Evolutionary conservation across 2,888 invertebrate species (phyloP).

Genomic region (Drosophila ustulata): DNA sequence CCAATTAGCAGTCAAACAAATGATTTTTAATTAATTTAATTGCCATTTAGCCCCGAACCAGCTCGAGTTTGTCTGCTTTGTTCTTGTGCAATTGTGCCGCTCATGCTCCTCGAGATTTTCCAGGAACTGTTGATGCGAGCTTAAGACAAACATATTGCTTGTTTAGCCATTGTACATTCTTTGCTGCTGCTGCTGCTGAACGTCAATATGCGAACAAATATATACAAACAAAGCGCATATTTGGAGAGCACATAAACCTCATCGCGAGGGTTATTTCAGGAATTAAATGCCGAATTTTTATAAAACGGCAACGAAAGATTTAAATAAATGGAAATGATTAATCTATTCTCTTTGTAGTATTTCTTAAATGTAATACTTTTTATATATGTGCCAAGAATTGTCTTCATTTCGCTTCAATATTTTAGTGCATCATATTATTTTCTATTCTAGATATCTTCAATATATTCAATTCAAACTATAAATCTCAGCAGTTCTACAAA

Average conservation of each 20-base stretch:
- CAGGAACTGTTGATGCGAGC: constrained; percentile 34
- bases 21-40: constrained; percentile 74
- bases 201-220: constrained; percentile 29
- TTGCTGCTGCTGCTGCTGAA: constrained; percentile 9
- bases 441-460: too few relatives aligned
- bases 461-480: too few relatives aligned
- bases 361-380: too few relatives aligned
- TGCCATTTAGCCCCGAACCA: constrained; percentile 26
- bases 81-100: constrained; percentile 4
- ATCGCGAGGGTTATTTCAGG: constrained; percentile 1
- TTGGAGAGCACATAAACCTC: neutral
- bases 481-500: too few relatives aligned
- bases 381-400: too few relatives aligned
- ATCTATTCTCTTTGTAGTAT: too few relatives aligned
- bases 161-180: constrained; percentile 42
- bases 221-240: constrained; percentile 3
- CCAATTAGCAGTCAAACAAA: constrained; percentile 61
- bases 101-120: neutral
- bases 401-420: too few relatives aligned
- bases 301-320: too few relatives aligned
- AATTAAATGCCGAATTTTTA: neutral
- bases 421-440: too few relatives aligned
- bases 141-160: constrained; percentile 64
- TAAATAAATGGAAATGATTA: too few relatives aligned
- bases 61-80: neutral